phyloP scores from a whole-genome alignment of 2,113 vertebrate genomes.

The Butastur rufipennis region DNA sequence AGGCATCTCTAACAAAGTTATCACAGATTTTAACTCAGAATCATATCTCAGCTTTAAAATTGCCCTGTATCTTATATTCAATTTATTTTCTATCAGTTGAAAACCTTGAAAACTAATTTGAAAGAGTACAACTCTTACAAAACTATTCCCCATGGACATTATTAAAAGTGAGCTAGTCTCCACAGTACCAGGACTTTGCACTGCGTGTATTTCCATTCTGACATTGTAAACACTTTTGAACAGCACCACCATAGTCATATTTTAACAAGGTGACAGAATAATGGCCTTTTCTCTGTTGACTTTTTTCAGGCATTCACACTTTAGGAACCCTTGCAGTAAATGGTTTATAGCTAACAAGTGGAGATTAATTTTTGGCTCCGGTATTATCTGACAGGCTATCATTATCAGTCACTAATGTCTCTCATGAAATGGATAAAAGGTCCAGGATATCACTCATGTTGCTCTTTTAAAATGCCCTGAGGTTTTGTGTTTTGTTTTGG shows the following conservation, averaged over 20 bases:
- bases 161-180: neutral
- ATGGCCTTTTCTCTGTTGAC: neutral
- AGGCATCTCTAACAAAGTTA: neutral
- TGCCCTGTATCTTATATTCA: neutral
- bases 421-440: constrained; percentile 34
- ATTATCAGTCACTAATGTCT: constrained; percentile 28
- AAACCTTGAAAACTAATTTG: neutral
- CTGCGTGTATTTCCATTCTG: neutral
- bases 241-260: neutral
- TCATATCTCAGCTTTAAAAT: neutral
- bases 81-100: neutral
- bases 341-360: constrained; percentile 10
- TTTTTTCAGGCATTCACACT: constrained; percentile 7
- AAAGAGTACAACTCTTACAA: neutral
- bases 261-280: constrained; percentile 1
- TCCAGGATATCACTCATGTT: constrained; percentile 29
- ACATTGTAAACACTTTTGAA: neutral
- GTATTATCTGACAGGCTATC: constrained; percentile 12
- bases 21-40: neutral
- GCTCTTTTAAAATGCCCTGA: constrained; percentile 35
- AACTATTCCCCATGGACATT: neutral
- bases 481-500: neutral
- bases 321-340: constrained; percentile 1
- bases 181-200: neutral
- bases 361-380: constrained; percentile 15